Evolutionary conservation across 2,888 invertebrate genomes (phyloP).

Genomic region (Acleris laterana): DNA sequence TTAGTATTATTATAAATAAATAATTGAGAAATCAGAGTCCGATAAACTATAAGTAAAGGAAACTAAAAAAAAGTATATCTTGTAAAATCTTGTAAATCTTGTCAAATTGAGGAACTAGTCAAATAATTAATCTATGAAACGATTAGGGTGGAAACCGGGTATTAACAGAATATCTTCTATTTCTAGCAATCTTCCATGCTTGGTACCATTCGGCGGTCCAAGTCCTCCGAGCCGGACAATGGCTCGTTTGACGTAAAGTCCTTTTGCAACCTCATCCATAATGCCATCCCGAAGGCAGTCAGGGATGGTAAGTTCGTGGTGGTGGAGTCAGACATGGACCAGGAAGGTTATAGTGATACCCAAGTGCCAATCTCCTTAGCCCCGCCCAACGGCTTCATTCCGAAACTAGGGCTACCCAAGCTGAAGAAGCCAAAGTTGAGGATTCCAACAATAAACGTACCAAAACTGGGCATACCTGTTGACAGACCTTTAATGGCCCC

Average conservation of each 20-base stretch:
- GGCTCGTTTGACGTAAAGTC: slow-evolving; percentile 57
- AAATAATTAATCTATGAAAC: too few relatives aligned
- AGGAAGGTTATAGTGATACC: slow-evolving; percentile 60
- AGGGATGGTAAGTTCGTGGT: slow-evolving; percentile 67
- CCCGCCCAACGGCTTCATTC: slow-evolving; percentile 66
- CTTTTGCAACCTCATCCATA: slow-evolving; percentile 70
- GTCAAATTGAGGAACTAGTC: too few relatives aligned
- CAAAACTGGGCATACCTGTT: slow-evolving; percentile 44
- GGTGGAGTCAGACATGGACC: slow-evolving; percentile 57
- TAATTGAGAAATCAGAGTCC: too few relatives aligned
- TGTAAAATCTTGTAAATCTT: too few relatives aligned
- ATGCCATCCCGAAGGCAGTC: slow-evolving; percentile 67
- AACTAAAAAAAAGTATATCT: too few relatives aligned
- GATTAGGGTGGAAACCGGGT: not conserved
- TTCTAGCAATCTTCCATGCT: slow-evolving; percentile 27
- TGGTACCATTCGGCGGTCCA: slow-evolving; percentile 37
- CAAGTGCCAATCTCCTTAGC: slow-evolving; percentile 55
- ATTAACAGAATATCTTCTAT: not conserved
- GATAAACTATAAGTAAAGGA: too few relatives aligned
- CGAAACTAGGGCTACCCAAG: slow-evolving; percentile 52
- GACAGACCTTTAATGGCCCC: slow-evolving; percentile 51
- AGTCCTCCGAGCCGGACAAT: slow-evolving; percentile 39
- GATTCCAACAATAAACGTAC: slow-evolving; percentile 60
- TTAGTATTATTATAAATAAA: too few relatives aligned
- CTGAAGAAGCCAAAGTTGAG: slow-evolving; percentile 58